These are phyloP conservation scores for Dryobotodes eremita DNA, from an alignment of 2,888 invertebrate genomes.

Conservation along the genomic window DNA sequence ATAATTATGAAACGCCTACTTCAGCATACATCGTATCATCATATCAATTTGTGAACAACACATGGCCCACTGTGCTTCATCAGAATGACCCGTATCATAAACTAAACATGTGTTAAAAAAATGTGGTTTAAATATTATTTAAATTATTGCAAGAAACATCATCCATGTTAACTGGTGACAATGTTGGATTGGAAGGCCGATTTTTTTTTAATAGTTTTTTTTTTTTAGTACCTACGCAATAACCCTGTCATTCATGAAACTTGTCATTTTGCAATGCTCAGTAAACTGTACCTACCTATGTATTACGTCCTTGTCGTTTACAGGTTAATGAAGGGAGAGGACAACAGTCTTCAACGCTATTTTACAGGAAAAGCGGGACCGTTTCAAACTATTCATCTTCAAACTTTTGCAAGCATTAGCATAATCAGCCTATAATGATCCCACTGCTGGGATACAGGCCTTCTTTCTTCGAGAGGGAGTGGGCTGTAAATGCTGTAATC, in stretches of 20 bases:
- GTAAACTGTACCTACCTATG: no score
- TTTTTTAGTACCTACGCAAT: not conserved
- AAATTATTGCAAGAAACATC: not conserved
- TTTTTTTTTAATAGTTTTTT: not conserved
- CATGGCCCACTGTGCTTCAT: slow-evolving; percentile 10
- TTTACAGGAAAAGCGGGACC: not conserved
- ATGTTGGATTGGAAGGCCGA: no score
- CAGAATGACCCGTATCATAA: not conserved
- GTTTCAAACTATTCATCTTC: no score
- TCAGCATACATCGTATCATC: slow-evolving; percentile 7
- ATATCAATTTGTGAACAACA: slow-evolving; percentile 5
- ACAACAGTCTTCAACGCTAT: not conserved
- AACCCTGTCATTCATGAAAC: not conserved
- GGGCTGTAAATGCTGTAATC: no score
- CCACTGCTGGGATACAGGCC: no score
- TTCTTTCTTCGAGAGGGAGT: no score
- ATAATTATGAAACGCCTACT: slow-evolving; percentile 30
- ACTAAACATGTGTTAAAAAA: not conserved
- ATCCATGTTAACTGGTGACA: no score
- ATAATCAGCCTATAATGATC: no score
- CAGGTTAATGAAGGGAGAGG: not conserved
- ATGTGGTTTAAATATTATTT: not conserved
- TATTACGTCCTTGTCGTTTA: not conserved
- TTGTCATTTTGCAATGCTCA: not conserved
- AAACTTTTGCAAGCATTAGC: no score